A percentile compares a stretch with the other conserved stretches of the same genome.
phyloP scores from a whole-genome alignment of 2,797 vertebrate species.

The Danio albolineatus region DNA sequence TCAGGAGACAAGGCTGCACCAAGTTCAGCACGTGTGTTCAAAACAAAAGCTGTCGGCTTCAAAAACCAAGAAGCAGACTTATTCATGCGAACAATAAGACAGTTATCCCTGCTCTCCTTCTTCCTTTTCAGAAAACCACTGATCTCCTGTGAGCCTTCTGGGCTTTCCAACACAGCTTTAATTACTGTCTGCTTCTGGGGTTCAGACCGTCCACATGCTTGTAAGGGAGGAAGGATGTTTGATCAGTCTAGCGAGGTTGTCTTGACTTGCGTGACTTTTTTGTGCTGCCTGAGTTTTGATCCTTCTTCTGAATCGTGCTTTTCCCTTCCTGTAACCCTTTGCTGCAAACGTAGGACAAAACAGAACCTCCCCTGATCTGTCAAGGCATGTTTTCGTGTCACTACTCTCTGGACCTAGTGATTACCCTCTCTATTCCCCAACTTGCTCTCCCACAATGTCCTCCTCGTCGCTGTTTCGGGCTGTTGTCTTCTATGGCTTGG shows the following conservation, averaged over 20 bases:
- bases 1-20: not conserved
- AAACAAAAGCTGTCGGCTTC: slow-evolving; percentile 48
- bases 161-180: slow-evolving; percentile 59
- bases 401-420: slow-evolving; percentile 26
- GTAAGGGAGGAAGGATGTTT: slow-evolving; percentile 39
- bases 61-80: slow-evolving; percentile 38
- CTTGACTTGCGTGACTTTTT: slow-evolving; percentile 49
- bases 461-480: slow-evolving; percentile 28
- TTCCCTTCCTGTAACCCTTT: slow-evolving; percentile 11
- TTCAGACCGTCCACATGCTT: slow-evolving; percentile 44
- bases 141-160: slow-evolving; percentile 57
- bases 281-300: slow-evolving; percentile 42
- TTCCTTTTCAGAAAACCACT: slow-evolving; percentile 44
- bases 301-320: slow-evolving; percentile 6
- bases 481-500: slow-evolving; percentile 26
- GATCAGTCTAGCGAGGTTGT: slow-evolving; percentile 51
- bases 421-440: slow-evolving; percentile 45
- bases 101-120: slow-evolving; percentile 44
- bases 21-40: slow-evolving; percentile 25
- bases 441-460: slow-evolving; percentile 37
- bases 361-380: slow-evolving; percentile 45
- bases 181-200: slow-evolving; percentile 58
- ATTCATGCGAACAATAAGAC: slow-evolving; percentile 49
- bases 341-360: slow-evolving; percentile 26
- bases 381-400: slow-evolving; percentile 48